Evolutionary conservation across 2,888 invertebrate genomes (phyloP), one percentile per base, ranked within the genome.

Genomic region (Drosophila nigricruria): DNA sequence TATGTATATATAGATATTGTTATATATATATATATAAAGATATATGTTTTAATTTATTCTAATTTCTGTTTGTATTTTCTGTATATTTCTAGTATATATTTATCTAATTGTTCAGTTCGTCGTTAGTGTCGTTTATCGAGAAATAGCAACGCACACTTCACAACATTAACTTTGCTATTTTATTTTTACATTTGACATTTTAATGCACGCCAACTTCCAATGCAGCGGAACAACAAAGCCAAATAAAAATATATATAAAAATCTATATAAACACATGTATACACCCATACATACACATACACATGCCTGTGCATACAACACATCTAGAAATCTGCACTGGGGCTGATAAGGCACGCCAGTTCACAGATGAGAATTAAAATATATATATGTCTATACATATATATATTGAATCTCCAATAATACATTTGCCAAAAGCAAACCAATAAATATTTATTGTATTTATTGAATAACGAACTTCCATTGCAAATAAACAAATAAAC

Each of bases 131-230:
- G 42, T 52, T 65, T 66, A 60, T 60, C 47, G 54, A 54, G 50
- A 73, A 69, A 85, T 71, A 66, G 58, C 75, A 70, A 60, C 60
- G 76, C 76, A 76, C 76, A 70, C 61, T 59, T 64, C 23, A 14
- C 52, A 23, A 65, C 54, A 20, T 58, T 27, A 50, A 64, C 49
- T 49, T 62, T 74, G 49, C 52, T 47, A 63, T 57, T 67, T 77
- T 77, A 77, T 78, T 79, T 79, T 57, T 73, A 85, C 70, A 85
- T 67, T 82, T 85, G 84, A 89, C 84, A 85, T 85, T 85, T 89
- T 47, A 73, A 57, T 47, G 65, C 68, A 56, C 65, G 78, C 73
- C 81, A 81, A 65, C 81, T 77, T 77, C 65, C 40, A 40, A 36
- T 34, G 45, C 53, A 27, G 10, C 36, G 32, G 4, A 40, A 40